Evolutionary conservation across 1,140 invertebrate species (phyloP).

Genomic region (Alviniconcha marisindica): DNA sequence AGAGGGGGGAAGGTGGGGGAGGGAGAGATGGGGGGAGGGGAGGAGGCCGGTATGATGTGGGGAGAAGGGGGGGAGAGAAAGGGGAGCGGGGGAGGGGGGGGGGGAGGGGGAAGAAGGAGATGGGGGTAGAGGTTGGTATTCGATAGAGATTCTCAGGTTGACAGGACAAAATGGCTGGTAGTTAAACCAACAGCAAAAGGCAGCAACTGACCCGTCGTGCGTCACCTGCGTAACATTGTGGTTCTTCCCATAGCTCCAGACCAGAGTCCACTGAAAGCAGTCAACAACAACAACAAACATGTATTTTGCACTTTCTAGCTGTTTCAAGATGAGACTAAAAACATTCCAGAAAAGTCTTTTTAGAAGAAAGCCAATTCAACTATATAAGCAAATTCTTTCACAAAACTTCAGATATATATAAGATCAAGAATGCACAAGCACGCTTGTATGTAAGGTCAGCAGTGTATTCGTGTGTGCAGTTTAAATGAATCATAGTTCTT

Average conservation of each 20-base stretch:
- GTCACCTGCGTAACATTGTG: not conserved
- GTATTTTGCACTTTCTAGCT: too few species aligned
- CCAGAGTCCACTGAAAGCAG: slow-evolving; percentile 12
- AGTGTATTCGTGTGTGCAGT: too few species aligned
- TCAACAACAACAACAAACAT: not conserved
- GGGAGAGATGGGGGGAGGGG: not conserved
- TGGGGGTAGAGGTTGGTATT: slow-evolving; percentile 90
- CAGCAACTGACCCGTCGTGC: not conserved
- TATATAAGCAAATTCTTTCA: not conserved
- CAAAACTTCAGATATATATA: not conserved
- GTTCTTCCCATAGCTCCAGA: not conserved
- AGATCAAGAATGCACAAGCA: not conserved
- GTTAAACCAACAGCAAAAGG: too few species aligned
- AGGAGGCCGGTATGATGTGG: not conserved
- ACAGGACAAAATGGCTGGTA: too few species aligned
- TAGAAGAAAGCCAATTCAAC: not conserved
- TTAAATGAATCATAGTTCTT: too few species aligned
- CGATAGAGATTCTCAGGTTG: too few species aligned
- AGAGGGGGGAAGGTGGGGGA: too few species aligned
- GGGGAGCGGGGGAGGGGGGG: too few species aligned
- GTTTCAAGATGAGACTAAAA: too few species aligned
- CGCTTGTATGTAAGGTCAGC: not conserved
- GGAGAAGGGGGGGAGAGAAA: slow-evolving; percentile 16
- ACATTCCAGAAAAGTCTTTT: too few species aligned
- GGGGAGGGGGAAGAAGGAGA: not conserved